A percentile compares a stretch with the other conserved stretches of the same genome.
Evolutionary conservation across 2,113 vertebrate species (phyloP).

Genomic region (Nansenia antarctica): DNA sequence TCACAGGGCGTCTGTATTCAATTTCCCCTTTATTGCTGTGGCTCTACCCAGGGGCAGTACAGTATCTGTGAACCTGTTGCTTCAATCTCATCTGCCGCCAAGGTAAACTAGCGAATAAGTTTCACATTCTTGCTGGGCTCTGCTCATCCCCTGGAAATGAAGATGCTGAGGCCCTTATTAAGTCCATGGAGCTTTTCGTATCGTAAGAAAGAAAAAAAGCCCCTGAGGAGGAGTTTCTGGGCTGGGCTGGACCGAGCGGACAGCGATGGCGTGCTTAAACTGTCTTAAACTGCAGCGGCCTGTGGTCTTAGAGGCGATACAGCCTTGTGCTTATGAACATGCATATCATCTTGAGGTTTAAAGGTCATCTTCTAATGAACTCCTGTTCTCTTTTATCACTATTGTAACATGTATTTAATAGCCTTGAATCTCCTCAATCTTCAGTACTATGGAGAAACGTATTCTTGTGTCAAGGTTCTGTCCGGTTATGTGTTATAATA

Average conservation of each 20-base stretch:
- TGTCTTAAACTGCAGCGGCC: slow-evolving; percentile 35
- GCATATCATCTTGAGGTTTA: slow-evolving; percentile 5
- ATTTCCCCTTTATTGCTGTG: slow-evolving; percentile 19
- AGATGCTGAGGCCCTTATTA: slow-evolving; percentile 31
- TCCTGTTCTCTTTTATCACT: neutral
- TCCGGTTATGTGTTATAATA: no score
- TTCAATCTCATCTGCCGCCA: slow-evolving; percentile 53
- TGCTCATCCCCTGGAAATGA: slow-evolving; percentile 72
- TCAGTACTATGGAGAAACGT: neutral
- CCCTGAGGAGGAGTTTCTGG: slow-evolving; percentile 22
- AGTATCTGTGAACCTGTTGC: slow-evolving; percentile 20
- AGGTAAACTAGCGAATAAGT: slow-evolving; percentile 52
- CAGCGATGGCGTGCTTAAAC: slow-evolving; percentile 27
- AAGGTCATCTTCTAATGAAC: slow-evolving; percentile 2
- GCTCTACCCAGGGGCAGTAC: slow-evolving; percentile 4
- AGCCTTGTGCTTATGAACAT: slow-evolving; percentile 15
- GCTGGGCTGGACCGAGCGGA: neutral
- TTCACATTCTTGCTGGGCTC: slow-evolving; percentile 58
- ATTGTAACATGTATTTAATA: neutral
- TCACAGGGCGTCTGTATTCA: neutral
- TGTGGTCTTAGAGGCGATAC: slow-evolving; percentile 18
- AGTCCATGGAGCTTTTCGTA: slow-evolving; percentile 33
- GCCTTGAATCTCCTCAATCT: neutral
- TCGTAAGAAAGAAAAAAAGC: slow-evolving; percentile 33
- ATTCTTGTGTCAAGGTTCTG: no score